These are phyloP conservation scores for Agrotis exclamationis DNA, from an alignment of 2,888 invertebrate species.

Conservation along the genomic window DNA sequence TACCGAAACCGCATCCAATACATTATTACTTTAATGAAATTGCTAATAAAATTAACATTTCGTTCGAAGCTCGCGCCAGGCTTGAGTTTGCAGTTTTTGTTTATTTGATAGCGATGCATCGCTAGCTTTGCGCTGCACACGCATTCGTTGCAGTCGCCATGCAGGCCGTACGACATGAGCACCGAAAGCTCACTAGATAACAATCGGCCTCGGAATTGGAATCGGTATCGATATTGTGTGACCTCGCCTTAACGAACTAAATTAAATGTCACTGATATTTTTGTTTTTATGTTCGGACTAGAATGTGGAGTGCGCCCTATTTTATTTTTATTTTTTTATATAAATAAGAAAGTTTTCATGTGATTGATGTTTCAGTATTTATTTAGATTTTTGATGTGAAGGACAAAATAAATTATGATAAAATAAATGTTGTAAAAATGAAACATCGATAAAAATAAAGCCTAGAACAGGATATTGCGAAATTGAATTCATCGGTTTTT, in stretches of 20 bases:
- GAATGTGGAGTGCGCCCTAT: constrained; percentile 40
- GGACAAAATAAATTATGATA: background rate
- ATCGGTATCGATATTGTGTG: constrained; percentile 67
- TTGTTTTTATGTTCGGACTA: constrained; percentile 37
- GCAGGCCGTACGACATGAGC: constrained; percentile 87
- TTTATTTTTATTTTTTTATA: constrained; percentile 17
- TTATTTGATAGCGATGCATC: constrained; percentile 89
- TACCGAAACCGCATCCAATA: constrained; percentile 62
- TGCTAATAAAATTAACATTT: constrained; percentile 78
- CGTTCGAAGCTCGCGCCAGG: constrained; percentile 75
- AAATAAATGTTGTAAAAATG: constrained; percentile 13
- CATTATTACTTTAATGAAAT: constrained; percentile 75
- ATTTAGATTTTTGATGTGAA: background rate
- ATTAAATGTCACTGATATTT: constrained; percentile 50
- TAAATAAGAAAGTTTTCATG: constrained; percentile 4
- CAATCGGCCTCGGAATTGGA: constrained; percentile 66
- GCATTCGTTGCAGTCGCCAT: constrained; percentile 83
- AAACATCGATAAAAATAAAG: constrained; percentile 35
- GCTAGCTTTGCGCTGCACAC: constrained; percentile 82
- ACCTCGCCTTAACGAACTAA: constrained; percentile 67
- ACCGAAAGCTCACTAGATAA: constrained; percentile 73
- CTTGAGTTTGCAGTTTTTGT: constrained; percentile 86
- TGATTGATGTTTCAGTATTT: background rate
- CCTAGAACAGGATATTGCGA: constrained; percentile 39
- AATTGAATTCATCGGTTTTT: constrained; percentile 44